Percentiles rank a stretch among this genome's conserved stretches.
Evolutionary conservation across 2,888 invertebrate genomes (phyloP).

Genomic region (Quadriops clusia): DNA sequence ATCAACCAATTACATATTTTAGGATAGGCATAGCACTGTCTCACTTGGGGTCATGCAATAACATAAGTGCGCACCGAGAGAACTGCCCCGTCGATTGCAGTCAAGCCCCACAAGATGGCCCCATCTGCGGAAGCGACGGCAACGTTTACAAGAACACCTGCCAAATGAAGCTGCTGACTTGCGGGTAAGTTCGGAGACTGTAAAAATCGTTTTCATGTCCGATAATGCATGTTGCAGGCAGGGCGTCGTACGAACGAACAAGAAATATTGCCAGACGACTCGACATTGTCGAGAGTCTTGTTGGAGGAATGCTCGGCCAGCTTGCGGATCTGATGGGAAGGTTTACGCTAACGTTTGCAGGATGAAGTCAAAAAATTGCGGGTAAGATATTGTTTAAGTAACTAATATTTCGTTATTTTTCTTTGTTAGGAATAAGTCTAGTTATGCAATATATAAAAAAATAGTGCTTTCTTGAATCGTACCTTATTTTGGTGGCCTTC

Average conservation of each 20-base stretch:
- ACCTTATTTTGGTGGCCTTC: too few species aligned
- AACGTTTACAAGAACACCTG: conserved; percentile 89
- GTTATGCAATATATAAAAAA: too few species aligned
- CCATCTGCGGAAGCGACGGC: conserved; percentile 84
- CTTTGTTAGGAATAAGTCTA: too few species aligned
- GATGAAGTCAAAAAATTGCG: conserved; percentile 88
- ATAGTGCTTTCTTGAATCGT: too few species aligned
- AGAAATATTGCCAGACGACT: conserved; percentile 85
- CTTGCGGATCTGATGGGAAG: conserved; percentile 82
- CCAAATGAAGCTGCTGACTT: conserved; percentile 83
- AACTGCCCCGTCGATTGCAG: conserved; percentile 83
- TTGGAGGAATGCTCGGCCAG: conserved; percentile 79
- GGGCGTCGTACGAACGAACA: conserved; percentile 75
- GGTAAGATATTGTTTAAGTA: too few species aligned
- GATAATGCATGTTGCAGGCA: conserved; percentile 44
- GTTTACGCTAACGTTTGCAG: conserved; percentile 81
- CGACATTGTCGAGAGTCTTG: conserved; percentile 84
- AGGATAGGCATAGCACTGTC: conserved; percentile 51
- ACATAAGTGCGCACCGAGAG: conserved; percentile 70
- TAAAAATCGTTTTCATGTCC: not conserved
- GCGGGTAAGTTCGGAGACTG: conserved; percentile 50
- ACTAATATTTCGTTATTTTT: too few species aligned
- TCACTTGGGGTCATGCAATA: conserved; percentile 52
- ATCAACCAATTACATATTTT: too few species aligned
- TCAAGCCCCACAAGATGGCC: conserved; percentile 76